phyloP scores from a whole-genome alignment of 2,888 invertebrate species.

The Hydraecia micacea region DNA sequence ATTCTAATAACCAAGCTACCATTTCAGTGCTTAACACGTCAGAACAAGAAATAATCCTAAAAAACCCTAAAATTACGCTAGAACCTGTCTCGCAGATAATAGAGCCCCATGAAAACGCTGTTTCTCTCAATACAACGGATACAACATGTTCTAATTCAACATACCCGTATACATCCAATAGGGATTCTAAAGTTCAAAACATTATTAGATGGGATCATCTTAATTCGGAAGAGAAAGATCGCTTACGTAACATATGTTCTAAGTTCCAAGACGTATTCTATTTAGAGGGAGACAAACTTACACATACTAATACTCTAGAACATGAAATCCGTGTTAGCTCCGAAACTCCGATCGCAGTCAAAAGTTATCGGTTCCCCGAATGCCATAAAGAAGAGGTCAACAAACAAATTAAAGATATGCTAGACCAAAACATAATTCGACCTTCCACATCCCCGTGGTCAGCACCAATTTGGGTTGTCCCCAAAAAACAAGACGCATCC shows the following conservation, averaged over 20 bases:
- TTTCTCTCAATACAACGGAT: too few relatives aligned
- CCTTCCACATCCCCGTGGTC: too few relatives aligned
- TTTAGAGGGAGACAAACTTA: slow-evolving; percentile 4
- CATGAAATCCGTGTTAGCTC: background rate
- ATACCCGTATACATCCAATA: background rate
- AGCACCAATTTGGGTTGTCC: background rate
- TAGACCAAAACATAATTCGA: too few relatives aligned
- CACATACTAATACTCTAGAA: slow-evolving; percentile 1
- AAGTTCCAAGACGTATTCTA: slow-evolving; percentile 10
- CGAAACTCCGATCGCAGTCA: too few relatives aligned
- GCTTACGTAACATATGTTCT: slow-evolving; percentile 5
- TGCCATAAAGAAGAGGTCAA: too few relatives aligned
- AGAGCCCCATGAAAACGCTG: too few relatives aligned
- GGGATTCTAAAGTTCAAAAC: slow-evolving; percentile 1
- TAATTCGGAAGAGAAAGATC: background rate
- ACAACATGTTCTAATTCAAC: background rate
- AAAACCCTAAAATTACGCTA: background rate
- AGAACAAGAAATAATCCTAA: background rate
- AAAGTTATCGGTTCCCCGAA: too few relatives aligned
- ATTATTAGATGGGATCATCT: slow-evolving; percentile 7
- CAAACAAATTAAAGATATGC: too few relatives aligned
- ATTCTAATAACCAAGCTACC: background rate
- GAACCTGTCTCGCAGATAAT: background rate
- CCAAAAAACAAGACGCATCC: background rate
- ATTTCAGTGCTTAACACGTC: background rate